Evolutionary conservation across 2,113 vertebrate species (phyloP).

Genomic region (Sula dactylatra): DNA sequence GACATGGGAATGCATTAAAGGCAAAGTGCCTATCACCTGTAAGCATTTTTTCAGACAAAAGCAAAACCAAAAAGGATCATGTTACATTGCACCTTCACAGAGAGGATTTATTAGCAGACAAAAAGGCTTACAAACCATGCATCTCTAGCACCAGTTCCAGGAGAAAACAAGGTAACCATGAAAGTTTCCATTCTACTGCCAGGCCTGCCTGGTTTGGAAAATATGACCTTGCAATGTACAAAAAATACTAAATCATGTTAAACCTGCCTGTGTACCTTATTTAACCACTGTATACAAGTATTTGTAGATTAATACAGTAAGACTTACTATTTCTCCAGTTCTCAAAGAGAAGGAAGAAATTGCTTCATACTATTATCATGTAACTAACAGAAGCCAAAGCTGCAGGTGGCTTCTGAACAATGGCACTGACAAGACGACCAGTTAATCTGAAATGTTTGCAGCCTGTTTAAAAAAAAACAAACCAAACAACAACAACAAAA

Average conservation of each 20-base stretch:
- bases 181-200: neutral
- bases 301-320: neutral
- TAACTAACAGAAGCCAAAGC: neutral
- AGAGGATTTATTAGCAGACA: neutral
- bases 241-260: neutral
- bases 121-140: neutral
- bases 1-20: neutral
- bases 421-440: neutral
- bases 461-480: too few species aligned
- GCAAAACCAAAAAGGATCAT: neutral
- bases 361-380: neutral
- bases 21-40: neutral
- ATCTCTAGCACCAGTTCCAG: neutral
- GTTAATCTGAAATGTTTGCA: neutral
- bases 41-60: neutral
- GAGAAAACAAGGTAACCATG: neutral
- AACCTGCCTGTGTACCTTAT: neutral
- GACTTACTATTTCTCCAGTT: neutral
- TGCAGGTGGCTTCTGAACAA: neutral
- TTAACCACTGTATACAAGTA: neutral
- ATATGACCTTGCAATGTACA: neutral
- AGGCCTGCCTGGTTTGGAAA: neutral
- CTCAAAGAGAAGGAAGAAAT: neutral
- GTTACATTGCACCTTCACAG: neutral
- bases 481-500: too few species aligned